Evolutionary conservation across 2,888 invertebrate genomes (phyloP).

Genomic region (Saturnia japonica): DNA sequence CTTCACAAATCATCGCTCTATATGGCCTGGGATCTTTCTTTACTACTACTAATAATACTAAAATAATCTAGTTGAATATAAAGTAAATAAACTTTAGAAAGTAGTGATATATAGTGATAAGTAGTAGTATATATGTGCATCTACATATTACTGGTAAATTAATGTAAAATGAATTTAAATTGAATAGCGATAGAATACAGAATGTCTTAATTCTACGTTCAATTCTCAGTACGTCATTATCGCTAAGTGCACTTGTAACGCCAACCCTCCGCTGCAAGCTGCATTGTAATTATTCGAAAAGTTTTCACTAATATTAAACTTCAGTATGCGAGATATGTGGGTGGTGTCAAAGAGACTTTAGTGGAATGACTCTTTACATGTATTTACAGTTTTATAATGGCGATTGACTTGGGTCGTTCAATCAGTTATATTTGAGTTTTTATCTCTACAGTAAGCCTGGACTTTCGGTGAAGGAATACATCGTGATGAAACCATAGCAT

Average conservation of each 20-base stretch:
- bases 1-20: too few species aligned
- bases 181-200: background rate
- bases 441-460: too few species aligned
- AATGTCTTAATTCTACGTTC: slow-evolving; percentile 8
- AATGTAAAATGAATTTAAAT: background rate
- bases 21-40: too few species aligned
- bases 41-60: too few species aligned
- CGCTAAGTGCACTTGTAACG: slow-evolving; percentile 63
- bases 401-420: background rate
- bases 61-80: too few species aligned
- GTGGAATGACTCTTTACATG: background rate
- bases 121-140: too few species aligned
- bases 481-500: too few species aligned
- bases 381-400: background rate
- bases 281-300: slow-evolving; percentile 74
- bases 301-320: slow-evolving; percentile 68
- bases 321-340: slow-evolving; percentile 36
- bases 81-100: too few species aligned
- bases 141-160: background rate
- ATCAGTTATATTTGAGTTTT: too few species aligned
- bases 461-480: too few species aligned
- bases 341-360: slow-evolving; percentile 57
- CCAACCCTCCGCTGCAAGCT: slow-evolving; percentile 51
- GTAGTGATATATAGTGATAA: too few species aligned
- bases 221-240: slow-evolving; percentile 59